Conservation (phyloP, 2,113 vertebrate genomes). For the Labeo catla region DNA sequence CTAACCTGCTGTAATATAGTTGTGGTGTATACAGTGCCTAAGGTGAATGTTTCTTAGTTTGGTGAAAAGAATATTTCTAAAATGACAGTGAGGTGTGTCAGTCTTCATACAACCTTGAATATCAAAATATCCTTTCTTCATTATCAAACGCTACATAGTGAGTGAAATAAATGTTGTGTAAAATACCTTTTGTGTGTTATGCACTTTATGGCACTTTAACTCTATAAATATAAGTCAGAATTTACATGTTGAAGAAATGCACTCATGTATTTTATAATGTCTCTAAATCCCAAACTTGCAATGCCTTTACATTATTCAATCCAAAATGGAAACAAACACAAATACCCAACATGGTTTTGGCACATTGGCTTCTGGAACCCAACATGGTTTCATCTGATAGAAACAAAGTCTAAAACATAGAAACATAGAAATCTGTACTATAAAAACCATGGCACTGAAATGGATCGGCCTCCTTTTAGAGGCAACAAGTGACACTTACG, state of each 20-base stretch:
- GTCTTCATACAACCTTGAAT: constrained; percentile 39
- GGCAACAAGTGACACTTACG: constrained; percentile 68
- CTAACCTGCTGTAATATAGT: not conserved
- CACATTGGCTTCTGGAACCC: constrained; percentile 67
- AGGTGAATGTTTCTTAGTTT: not conserved
- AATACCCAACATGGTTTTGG: constrained; percentile 71
- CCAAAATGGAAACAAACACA: constrained; percentile 66
- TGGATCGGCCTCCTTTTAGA: constrained; percentile 63
- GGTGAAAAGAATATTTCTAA: not conserved
- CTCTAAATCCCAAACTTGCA: constrained; percentile 43
- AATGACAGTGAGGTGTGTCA: constrained; percentile 24
- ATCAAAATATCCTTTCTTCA: constrained; percentile 39
- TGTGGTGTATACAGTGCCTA: not conserved
- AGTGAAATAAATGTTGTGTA: not conserved
- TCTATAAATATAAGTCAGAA: constrained; percentile 13
- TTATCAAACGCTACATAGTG: constrained; percentile 34
- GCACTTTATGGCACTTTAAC: not conserved
- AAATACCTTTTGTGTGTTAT: not conserved
- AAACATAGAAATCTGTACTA: constrained; percentile 60
- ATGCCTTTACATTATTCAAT: constrained; percentile 57
- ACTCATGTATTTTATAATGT: not conserved
- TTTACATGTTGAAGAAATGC: not conserved
- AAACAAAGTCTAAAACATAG: constrained; percentile 55
- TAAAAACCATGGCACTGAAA: constrained; percentile 63
- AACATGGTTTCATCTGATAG: constrained; percentile 63